phyloP scores from a whole-genome alignment of 2,888 invertebrate genomes.

The Volucella bombylans region DNA sequence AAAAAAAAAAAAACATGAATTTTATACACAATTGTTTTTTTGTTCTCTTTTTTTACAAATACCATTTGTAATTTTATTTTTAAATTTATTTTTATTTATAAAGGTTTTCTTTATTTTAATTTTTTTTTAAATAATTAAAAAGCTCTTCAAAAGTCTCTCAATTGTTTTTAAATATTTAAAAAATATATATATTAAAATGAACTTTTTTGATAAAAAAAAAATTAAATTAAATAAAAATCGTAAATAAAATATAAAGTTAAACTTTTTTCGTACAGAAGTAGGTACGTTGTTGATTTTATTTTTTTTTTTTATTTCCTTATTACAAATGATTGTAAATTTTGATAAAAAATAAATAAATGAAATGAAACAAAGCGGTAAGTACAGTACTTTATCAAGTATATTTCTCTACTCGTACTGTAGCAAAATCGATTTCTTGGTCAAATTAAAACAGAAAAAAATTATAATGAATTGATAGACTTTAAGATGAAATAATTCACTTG shows the following conservation, averaged over 20 bases:
- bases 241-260: constrained; percentile 25
- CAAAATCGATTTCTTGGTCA: constrained; percentile 49
- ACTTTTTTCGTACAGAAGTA: constrained; percentile 39
- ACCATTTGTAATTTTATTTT: constrained; percentile 41
- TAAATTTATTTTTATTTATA: constrained; percentile 44
- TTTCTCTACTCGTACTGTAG: constrained; percentile 34
- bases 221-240: constrained; percentile 25
- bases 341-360: no score
- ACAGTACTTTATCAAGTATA: constrained; percentile 31
- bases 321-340: constrained; percentile 14
- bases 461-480: constrained; percentile 33
- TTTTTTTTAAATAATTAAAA: constrained; percentile 19
- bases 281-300: constrained; percentile 15
- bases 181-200: constrained; percentile 19
- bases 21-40: constrained; percentile 58
- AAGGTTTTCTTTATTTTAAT: constrained; percentile 1
- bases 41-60: constrained; percentile 15
- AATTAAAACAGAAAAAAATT: constrained; percentile 35
- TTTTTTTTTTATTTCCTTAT: constrained; percentile 26
- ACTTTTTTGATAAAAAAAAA: constrained; percentile 11
- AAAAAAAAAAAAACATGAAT: constrained; percentile 56
- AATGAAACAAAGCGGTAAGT: constrained; percentile 44
- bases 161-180: constrained; percentile 32
- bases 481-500: constrained; percentile 38
- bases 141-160: constrained; percentile 70